These are phyloP conservation scores for Mungos mungo DNA, from an alignment of 2,113 vertebrate genomes.

Conservation along the genomic window DNA sequence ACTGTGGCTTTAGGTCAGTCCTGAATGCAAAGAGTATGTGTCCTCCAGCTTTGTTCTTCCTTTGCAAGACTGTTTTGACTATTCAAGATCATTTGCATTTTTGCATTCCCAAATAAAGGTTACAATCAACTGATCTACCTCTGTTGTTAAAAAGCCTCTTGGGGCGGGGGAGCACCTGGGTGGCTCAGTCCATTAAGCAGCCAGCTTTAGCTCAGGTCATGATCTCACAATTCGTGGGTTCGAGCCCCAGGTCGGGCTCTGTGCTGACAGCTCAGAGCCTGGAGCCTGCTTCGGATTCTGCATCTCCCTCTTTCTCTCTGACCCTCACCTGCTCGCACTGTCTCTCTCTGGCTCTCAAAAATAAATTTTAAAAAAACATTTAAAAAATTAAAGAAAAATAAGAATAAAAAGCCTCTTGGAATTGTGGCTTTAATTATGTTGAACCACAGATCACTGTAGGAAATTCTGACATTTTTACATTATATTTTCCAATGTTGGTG, in stretches of 20 bases:
- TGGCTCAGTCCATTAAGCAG: too few relatives aligned
- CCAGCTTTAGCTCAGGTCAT: too few relatives aligned
- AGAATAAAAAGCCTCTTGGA: neutral
- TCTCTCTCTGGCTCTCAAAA: too few relatives aligned
- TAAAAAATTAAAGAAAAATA: too few relatives aligned
- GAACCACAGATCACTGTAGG: neutral
- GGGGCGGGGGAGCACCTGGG: too few relatives aligned
- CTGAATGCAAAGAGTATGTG: neutral
- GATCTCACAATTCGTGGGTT: too few relatives aligned
- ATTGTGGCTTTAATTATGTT: slow-evolving; percentile 40
- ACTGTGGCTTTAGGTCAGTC: neutral
- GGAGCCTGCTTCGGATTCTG: too few relatives aligned
- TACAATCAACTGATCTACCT: slow-evolving; percentile 29
- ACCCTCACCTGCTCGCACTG: too few relatives aligned
- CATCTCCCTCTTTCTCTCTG: too few relatives aligned
- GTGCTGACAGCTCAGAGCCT: too few relatives aligned
- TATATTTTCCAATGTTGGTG: neutral
- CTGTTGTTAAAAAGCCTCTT: slow-evolving; percentile 18
- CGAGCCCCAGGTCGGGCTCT: too few relatives aligned
- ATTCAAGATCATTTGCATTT: slow-evolving; percentile 25
- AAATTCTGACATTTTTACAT: slow-evolving; percentile 18
- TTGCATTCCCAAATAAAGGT: slow-evolving; percentile 17
- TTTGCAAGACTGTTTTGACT: slow-evolving; percentile 33
- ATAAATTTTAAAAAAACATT: too few relatives aligned
- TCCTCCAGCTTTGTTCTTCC: neutral